Evolutionary conservation across 2,113 vertebrate genomes (phyloP), one percentile per base, ranked within the genome.

Genomic region (Pomatorhinus ruficollis): DNA sequence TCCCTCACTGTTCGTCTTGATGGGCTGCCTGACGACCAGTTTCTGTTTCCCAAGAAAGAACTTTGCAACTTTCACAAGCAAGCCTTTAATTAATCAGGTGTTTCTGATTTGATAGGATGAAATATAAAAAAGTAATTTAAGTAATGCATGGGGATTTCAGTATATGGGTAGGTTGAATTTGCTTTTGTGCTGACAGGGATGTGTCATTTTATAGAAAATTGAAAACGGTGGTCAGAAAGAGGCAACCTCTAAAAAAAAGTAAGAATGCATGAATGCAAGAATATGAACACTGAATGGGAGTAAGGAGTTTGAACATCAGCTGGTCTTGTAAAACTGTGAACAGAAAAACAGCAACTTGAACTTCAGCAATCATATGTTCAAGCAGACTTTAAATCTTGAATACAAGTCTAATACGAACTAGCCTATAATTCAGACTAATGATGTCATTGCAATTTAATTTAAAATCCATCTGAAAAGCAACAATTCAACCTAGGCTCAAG

Each of bases 401-500:
- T 21, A 25, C 9, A 66, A 66, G n/a, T 8, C 24, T 68, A 47
- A 66, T 23, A 68, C 8, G 82, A 49, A 70, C 23, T 60, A 84
- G 44, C 18, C 31, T 83, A 49, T 50, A 89, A 65, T 37, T 68
- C 40, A 71, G 53, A 64, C 5, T 21, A 68, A 33, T 17, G 5
- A 30, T 30, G 19, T 50, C 21, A 53, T 5, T 37, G 31, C 47
- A 52, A 93, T 69, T 96, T 91, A 91, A 91, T 84, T 93, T 95
- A 89, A 97, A 96, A 95, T 63, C 17, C 37, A 86, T 54, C 75
- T 65, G 66, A 96, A 80, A 54, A 91, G 70, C 89, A 61, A 84
- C 45, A 93, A 82, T 82, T 56, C 72, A 89, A 81, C 65, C 13
- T 25, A 45, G 15, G 10, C n/a, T 37, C 33, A 40, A 63, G n/a